Percentiles rank a stretch among this genome's conserved stretches.
Evolutionary conservation across 2,113 vertebrate species (phyloP).

Genomic region (Melanocharis versteri): DNA sequence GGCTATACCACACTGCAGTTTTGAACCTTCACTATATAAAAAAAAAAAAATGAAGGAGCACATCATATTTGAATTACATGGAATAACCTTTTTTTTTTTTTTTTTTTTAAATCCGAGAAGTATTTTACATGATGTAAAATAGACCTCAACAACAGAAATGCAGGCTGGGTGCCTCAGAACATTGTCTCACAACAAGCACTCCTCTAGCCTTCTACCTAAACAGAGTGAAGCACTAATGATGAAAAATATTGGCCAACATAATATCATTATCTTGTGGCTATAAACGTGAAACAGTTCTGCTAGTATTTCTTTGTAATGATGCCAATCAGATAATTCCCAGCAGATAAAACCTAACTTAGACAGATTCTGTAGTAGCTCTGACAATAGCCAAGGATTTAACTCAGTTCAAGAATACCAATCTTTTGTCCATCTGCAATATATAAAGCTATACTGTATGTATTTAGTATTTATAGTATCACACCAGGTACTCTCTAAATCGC

Average conservation of each 20-base stretch:
- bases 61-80: not conserved
- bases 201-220: not conserved
- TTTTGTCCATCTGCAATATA: not conserved
- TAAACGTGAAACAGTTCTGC: not conserved
- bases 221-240: not conserved
- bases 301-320: not conserved
- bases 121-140: not conserved
- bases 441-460: not conserved
- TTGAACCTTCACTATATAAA: not conserved
- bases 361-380: not conserved
- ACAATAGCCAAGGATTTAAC: not conserved
- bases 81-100: not conserved
- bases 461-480: not conserved
- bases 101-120: not conserved
- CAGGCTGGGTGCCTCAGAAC: not conserved
- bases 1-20: not conserved
- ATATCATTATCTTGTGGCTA: not conserved
- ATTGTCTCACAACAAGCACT: not conserved
- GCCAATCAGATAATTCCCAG: not conserved
- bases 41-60: not conserved
- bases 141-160: not conserved
- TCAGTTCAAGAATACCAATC: not conserved
- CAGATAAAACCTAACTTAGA: not conserved
- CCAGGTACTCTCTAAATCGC: not conserved
- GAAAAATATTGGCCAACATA: not conserved